Percentiles rank a stretch among this genome's conserved stretches.
These are phyloP conservation scores for Kryphioiulus occultus DNA, from an alignment of 2,888 invertebrate genomes.

Conservation along the genomic window DNA sequence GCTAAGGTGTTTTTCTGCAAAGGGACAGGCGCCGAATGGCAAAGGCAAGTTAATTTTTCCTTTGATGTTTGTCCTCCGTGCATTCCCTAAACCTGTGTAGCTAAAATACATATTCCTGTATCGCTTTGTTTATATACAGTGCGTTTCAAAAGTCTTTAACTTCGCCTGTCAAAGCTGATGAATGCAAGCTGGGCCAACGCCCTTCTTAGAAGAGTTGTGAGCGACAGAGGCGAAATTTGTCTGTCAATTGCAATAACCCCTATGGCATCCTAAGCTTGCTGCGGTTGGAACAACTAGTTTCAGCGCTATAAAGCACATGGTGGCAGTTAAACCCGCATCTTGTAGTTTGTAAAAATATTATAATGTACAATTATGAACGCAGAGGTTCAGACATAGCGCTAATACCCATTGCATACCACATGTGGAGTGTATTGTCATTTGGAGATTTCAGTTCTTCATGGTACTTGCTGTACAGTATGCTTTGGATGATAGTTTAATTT, in stretches of 20 bases:
- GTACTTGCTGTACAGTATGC: no score
- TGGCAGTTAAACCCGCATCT: neutral
- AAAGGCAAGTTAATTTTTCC: slow-evolving; percentile 10
- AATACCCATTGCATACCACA: neutral
- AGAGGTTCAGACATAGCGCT: neutral
- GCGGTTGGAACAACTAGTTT: neutral
- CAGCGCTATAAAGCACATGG: neutral
- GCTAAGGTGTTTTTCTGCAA: slow-evolving; percentile 1
- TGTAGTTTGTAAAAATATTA: neutral
- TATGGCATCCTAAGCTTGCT: neutral
- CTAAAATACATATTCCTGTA: neutral
- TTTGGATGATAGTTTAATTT: no score
- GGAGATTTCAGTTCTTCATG: neutral
- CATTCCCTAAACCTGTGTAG: neutral
- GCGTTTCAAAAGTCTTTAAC: slow-evolving; percentile 2
- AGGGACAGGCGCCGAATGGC: neutral
- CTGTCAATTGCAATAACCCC: neutral
- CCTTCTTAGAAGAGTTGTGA: neutral
- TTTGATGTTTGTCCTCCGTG: neutral
- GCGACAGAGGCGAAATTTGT: neutral
- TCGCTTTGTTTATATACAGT: neutral
- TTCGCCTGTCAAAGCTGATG: neutral
- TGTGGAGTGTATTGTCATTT: neutral
- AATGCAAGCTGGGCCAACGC: neutral
- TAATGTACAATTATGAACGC: neutral